Evolutionary conservation across 30 jellyfish, hydroid and myxozoan species (phyloP), one percentile per base, ranked within the genome.

Genomic region (Aurelia aurita): DNA sequence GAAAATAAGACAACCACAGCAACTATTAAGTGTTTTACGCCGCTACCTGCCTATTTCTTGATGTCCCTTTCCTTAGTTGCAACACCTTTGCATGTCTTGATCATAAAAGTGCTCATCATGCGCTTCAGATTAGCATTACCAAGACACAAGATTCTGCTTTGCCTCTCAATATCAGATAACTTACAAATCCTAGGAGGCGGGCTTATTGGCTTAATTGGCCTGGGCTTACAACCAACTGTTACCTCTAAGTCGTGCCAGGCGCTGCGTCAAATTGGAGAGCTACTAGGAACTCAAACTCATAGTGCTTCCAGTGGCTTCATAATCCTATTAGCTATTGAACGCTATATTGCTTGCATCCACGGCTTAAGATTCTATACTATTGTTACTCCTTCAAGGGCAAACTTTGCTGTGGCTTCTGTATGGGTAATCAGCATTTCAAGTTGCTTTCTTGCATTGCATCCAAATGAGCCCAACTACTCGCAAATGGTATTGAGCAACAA

Each of bases 121-220:
- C 51, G 51, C 51, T 39, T 39, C 51, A 39, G 18, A 39, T 39
- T 39, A 0, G 12, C 14, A 39, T 61, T 74, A 27, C 74, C 86
- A 7, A 46, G 86, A 27, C 86, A 74, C 58, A 74, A 74, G 20
- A 51, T 74, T 1, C 63, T 74, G 5, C 18, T 54, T 0, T n/a
- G 86, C 57, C 86, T 74, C 2, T 25, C 72, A 25, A 15, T 74
- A 11, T 53, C 86, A 10, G 72, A 74, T 54, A n/a, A 21, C 31
- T 26, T 51, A 13, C 69, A 45, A 35, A 47, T 74, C 21, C 23
- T 53, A 3, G 72, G 23, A 8, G 26, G n/a, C 8, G n/a, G 20
- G 25, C 45, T 74, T 3, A 21, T 55, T 23, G 21, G 12, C 19
- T 10, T 34, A 0, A 11, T 51, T 13, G 70, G 22, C 31, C 16